phyloP scores from a whole-genome alignment of 2,888 invertebrate genomes.

The Argyresthia albistria region DNA sequence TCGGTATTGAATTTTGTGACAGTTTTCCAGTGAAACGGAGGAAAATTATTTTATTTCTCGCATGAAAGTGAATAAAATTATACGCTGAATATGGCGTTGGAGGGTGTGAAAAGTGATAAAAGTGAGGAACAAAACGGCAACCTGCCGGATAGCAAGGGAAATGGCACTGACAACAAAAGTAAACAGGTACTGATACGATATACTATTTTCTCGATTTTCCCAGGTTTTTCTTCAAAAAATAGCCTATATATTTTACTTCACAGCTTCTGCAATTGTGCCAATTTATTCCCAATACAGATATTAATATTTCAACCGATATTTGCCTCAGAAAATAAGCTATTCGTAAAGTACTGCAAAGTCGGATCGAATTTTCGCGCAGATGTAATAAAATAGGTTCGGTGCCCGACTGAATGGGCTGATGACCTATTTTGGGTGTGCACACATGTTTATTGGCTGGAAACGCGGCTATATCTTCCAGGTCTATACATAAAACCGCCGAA shows the following conservation, averaged over 20 bases:
- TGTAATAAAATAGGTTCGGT: slow-evolving; percentile 31
- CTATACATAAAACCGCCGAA: not conserved
- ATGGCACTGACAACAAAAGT: slow-evolving; percentile 72
- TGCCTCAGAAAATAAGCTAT: not conserved
- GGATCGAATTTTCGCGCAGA: slow-evolving; percentile 43
- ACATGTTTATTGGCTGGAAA: slow-evolving; percentile 21
- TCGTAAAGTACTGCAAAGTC: not conserved
- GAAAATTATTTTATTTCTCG: slow-evolving; percentile 39
- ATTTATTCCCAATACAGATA: too few species aligned
- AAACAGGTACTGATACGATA: slow-evolving; percentile 56
- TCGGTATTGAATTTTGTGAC: slow-evolving; percentile 43
- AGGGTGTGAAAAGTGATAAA: slow-evolving; percentile 70
- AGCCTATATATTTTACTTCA: not conserved
- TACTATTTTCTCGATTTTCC: not conserved
- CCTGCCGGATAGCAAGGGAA: slow-evolving; percentile 64
- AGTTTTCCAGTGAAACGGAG: slow-evolving; percentile 36
- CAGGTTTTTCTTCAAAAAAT: not conserved
- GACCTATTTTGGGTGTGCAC: slow-evolving; percentile 57
- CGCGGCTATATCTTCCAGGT: not conserved
- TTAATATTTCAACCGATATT: not conserved
- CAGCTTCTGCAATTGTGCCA: too few species aligned
- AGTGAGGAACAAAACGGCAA: slow-evolving; percentile 68
- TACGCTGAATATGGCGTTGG: slow-evolving; percentile 62
- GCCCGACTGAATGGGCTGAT: slow-evolving; percentile 48
- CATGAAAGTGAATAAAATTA: slow-evolving; percentile 65